Base-by-base conservation (phyloP, 2,888 invertebrate genomes). In the Dendrolimus houi region DNA sequence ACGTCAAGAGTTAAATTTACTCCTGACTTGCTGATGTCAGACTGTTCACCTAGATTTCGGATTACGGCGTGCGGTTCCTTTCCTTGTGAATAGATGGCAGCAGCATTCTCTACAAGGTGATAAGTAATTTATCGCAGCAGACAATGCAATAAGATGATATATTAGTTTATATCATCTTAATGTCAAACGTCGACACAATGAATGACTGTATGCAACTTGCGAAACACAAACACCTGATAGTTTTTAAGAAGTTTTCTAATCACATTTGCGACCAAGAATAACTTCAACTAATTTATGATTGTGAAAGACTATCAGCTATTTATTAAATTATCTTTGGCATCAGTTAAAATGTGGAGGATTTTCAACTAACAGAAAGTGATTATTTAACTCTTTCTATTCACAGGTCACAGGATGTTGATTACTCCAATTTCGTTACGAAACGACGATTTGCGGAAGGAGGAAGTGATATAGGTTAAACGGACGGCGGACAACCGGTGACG, bases 1-100 rank as follows among this genome's bases (percentile, higher is more conserved):
- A 87, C 89, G 87, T 88, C 87, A 86, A 71, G 77, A 87, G 88
- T 88, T 89, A 89, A 89, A 84, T 85, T 87, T 89, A 89, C 85
- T 83, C 72, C 67, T 69, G 74, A 73, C 67, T 78, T 77, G 88
- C 78, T 89, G 89, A 89, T 88, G 88, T 89, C 86, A 88, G 87
- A 87, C 76, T 83, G 79, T 85, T 87, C 87, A 88, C 86, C 89
- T 87, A 89, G 83, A 85, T 87, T 85, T 81, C 79, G 72, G 77
- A 69, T 80, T 83, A 76, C 74, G 76, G 68, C 72, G 70, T 71
- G 73, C 70, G 76, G 76, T 84, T 82, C 77, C 74, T 78, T 77
- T 71, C 58, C 71, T 66, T 74, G 71, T 76, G 75, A 79, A 82
- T 79, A 87, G 86, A 85, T 86, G 87, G 87, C 85, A 75, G 79